Percentiles rank a stretch among this genome's conserved stretches.
phyloP scores from a whole-genome alignment of 2,113 vertebrate species.

The Xenopus borealis region DNA sequence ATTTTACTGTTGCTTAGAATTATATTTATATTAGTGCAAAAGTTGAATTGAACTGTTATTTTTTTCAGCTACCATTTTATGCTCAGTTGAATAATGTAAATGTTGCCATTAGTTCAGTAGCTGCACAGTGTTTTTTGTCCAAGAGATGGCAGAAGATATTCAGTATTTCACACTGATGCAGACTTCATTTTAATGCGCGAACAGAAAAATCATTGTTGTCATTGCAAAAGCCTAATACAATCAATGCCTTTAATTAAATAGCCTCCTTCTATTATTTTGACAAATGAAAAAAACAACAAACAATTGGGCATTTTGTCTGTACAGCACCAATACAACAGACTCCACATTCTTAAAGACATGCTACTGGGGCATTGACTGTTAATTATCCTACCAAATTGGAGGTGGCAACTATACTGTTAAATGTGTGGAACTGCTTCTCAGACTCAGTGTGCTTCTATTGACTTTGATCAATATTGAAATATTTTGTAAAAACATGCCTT shows the following conservation, averaged over 20 bases:
- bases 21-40: too few relatives aligned
- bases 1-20: too few relatives aligned
- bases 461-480: too few relatives aligned
- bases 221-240: constrained; percentile 5
- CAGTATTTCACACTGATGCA: background rate
- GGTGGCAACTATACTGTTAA: too few relatives aligned
- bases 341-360: background rate
- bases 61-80: too few relatives aligned
- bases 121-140: background rate
- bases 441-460: too few relatives aligned
- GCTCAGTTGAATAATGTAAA: background rate
- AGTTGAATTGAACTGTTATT: too few relatives aligned
- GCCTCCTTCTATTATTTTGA: background rate
- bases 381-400: background rate
- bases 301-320: background rate
- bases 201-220: background rate
- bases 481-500: too few relatives aligned
- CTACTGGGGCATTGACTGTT: background rate
- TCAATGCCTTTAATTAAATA: background rate
- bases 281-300: background rate
- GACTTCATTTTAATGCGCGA: background rate
- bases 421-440: too few relatives aligned
- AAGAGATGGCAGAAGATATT: background rate
- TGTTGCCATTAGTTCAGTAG: too few relatives aligned
- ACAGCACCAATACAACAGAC: background rate